These are phyloP conservation scores for Hemibagrus guttatus DNA, from an alignment of 2,797 vertebrate species.

Conservation along the genomic window DNA sequence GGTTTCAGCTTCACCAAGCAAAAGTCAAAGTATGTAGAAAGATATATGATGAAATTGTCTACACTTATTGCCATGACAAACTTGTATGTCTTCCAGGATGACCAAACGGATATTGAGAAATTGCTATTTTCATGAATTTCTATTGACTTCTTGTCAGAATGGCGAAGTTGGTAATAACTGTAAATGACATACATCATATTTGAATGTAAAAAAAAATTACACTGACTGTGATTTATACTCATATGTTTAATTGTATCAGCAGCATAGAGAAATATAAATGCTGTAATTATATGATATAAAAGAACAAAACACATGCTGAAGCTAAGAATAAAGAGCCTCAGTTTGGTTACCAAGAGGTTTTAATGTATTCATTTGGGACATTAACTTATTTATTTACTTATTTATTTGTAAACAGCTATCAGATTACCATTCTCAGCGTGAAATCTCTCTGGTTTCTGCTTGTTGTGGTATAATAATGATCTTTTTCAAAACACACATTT, in stretches of 20 bases:
- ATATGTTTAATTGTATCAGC: background rate
- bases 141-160: background rate
- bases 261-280: background rate
- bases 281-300: background rate
- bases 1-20: slow-evolving; percentile 14
- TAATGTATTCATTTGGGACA: background rate
- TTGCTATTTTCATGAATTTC: background rate
- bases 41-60: slow-evolving; percentile 24
- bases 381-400: too few relatives aligned
- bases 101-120: slow-evolving; percentile 29
- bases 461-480: background rate
- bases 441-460: background rate
- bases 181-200: background rate
- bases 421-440: background rate
- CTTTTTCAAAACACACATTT: background rate
- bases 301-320: background rate
- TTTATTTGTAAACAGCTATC: background rate
- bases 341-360: background rate
- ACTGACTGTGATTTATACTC: background rate
- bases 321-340: background rate
- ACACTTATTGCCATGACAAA: background rate
- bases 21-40: slow-evolving; percentile 25
- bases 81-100: background rate
- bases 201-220: background rate
- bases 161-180: background rate